Evolutionary conservation across 2,797 vertebrate species (phyloP), one percentile per base, ranked within the genome.

Genomic region (Micropoecilia bifurca): DNA sequence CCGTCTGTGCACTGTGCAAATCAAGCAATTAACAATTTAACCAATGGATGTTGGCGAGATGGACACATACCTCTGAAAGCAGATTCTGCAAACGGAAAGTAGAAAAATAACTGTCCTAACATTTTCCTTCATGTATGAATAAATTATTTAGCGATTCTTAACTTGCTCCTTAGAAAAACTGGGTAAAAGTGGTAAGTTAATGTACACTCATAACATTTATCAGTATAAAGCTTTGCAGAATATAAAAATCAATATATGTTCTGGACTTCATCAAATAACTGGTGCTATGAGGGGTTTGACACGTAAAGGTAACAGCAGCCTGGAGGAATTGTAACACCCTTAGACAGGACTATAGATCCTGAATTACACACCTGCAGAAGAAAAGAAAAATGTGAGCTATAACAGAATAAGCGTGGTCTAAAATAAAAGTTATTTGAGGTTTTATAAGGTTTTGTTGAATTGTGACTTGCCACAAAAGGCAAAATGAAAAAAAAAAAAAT

Each of bases 231-330:
- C 74, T 50, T 84, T 84, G 84, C 45, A 76, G 71, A 55, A 77
- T 69, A 80, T 82, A 74, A 88, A 69, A 87, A 80, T 45, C 0
- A 18, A 90, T 85, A 81, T 47, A 81, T 48, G 18, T 53, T 18
- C 50, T 69, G 72, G 75, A 73, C 55, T 74, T 77, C 14, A 80
- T 86, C 63, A 85, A 79, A 83, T 73, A 78, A 73, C 30, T 72
- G 53, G 36, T 69, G 66, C 30, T 57, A 46, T 76, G n/a, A 85
- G 14, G 43, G 57, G 7, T 63, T 76, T 9, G n/a, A 28, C 43
- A 41, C 68, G 55, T 63, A 3, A 41, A 50, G 61, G 75, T 75
- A 85, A 71, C 73, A 47, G 68, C 18, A 39, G 63, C 18, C 55
- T 55, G 55, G 66, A 39, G 47, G 55, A 75, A 61, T 77, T 53